Conservation (phyloP, 2,113 vertebrate species). For the Myotis davidii region DNA sequence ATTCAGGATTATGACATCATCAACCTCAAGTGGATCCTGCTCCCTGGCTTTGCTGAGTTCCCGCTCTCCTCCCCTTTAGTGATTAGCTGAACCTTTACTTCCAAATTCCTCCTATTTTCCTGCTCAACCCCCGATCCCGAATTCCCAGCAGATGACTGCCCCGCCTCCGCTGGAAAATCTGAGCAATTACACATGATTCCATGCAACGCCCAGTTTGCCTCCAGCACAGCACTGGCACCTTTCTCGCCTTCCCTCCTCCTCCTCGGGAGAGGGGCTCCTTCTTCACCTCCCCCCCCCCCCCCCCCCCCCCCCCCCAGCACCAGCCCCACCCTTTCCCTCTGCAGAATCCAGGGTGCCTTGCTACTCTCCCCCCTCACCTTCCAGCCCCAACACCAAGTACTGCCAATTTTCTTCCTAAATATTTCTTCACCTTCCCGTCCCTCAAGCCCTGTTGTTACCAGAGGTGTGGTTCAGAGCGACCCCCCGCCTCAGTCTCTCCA, state of each 20-base stretch:
- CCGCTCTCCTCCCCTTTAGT: not conserved
- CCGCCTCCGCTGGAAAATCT: not conserved
- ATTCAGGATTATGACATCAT: not conserved
- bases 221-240: not conserved
- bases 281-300: too few relatives aligned
- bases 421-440: not conserved
- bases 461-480: not conserved
- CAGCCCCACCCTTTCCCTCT: not conserved
- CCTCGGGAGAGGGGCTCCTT: not conserved
- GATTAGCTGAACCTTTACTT: not conserved
- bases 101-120: not conserved
- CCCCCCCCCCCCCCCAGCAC: too few relatives aligned
- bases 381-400: not conserved
- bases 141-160: not conserved
- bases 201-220: not conserved
- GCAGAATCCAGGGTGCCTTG: not conserved
- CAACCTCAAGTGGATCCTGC: not conserved
- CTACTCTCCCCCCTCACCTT: not conserved
- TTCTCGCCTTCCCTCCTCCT: not conserved
- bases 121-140: too few relatives aligned
- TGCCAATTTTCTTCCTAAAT: not conserved
- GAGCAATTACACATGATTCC: not conserved
- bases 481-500: not conserved
- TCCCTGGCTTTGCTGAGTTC: not conserved
- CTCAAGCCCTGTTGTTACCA: not conserved